phyloP scores from a whole-genome alignment of 2,113 vertebrate genomes.

The Cyanoliseus patagonus region DNA sequence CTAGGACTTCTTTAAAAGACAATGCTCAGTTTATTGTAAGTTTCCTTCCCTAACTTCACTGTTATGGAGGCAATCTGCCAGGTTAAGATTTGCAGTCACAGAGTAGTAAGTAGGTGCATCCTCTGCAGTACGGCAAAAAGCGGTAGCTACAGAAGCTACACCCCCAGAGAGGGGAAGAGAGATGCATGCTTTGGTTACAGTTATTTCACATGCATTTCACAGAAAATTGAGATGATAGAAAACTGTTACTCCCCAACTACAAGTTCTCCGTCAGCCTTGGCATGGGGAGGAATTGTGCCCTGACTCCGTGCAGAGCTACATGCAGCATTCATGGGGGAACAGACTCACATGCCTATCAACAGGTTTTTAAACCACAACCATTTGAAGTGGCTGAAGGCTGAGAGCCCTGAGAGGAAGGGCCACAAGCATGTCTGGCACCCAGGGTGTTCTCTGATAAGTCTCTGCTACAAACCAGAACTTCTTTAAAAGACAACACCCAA shows the following conservation, averaged over 20 bases:
- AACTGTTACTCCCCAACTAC: background rate
- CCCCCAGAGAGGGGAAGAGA: background rate
- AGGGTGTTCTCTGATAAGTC: too few relatives aligned
- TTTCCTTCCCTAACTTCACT: background rate
- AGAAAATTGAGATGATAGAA: background rate
- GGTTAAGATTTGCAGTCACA: background rate
- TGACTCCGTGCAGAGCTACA: background rate
- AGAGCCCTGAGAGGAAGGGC: fast-evolving
- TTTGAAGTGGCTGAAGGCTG: background rate
- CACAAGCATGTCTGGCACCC: background rate
- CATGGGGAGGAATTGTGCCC: background rate
- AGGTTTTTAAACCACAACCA: too few relatives aligned
- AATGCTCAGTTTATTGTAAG: background rate
- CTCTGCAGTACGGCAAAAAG: background rate
- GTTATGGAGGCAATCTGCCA: background rate
- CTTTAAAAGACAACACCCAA: background rate
- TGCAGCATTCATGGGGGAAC: background rate
- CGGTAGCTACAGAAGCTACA: background rate
- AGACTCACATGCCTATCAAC: background rate
- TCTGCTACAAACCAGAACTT: background rate
- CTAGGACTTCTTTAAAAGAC: background rate
- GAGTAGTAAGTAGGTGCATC: background rate
- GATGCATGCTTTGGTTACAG: background rate
- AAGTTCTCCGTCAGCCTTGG: background rate
- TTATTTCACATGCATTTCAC: background rate